These are phyloP conservation scores for Drosophila paramelanica DNA, from an alignment of 2,888 invertebrate species.

Conservation along the genomic window DNA sequence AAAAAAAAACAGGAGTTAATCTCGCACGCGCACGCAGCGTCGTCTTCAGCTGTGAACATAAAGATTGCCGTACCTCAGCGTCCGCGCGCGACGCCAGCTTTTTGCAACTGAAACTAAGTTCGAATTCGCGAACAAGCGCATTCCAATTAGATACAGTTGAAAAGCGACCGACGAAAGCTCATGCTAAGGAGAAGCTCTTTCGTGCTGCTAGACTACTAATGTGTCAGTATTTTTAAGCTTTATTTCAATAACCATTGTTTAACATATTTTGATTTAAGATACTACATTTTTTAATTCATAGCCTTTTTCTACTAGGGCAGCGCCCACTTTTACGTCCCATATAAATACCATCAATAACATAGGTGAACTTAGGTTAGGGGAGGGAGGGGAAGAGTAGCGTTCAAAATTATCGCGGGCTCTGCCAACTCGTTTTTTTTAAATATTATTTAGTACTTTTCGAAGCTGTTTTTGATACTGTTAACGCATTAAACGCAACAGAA, in stretches of 20 bases:
- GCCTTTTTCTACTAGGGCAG: too few species aligned
- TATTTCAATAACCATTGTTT: not conserved
- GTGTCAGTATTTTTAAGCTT: not conserved
- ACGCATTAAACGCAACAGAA: too few species aligned
- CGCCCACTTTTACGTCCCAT: too few species aligned
- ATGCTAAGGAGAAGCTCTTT: constrained; percentile 26
- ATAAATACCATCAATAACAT: too few species aligned
- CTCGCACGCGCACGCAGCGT: constrained; percentile 44
- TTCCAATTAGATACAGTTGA: constrained; percentile 49
- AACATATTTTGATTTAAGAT: too few species aligned
- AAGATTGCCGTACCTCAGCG: constrained; percentile 31
- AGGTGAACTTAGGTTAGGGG: too few species aligned
- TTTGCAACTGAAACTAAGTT: constrained; percentile 63
- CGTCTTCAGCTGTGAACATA: constrained; percentile 21
- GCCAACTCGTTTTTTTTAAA: too few species aligned
- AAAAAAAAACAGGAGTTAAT: constrained; percentile 13
- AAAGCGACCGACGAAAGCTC: constrained; percentile 41
- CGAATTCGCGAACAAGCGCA: constrained; percentile 50
- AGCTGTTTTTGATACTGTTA: too few species aligned
- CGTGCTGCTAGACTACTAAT: constrained; percentile 23
- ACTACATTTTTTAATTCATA: too few species aligned
- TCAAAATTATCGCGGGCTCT: too few species aligned
- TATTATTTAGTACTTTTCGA: too few species aligned
- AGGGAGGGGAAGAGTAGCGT: too few species aligned
- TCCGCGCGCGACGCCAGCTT: constrained; percentile 56